phyloP scores from a whole-genome alignment of 2,797 vertebrate genomes.

The Eleutherodactylus coqui region DNA sequence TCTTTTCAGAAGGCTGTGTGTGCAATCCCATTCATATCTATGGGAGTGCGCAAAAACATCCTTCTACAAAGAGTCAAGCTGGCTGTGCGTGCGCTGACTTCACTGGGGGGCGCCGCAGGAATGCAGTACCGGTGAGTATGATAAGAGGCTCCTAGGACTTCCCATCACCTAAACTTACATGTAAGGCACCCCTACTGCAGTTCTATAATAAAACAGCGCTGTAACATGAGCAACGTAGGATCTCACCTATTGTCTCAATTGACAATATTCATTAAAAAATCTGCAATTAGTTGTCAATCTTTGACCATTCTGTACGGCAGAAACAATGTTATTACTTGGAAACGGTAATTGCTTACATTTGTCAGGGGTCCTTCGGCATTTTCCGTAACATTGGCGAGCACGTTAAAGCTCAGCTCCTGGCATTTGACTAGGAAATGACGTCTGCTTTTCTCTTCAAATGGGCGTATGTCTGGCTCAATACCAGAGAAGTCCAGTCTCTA shows the following conservation, averaged over 20 bases:
- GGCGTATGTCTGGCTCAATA: constrained; percentile 93
- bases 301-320: not conserved
- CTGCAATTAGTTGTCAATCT: too few species aligned
- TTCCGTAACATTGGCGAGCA: constrained; percentile 88
- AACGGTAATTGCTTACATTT: constrained; percentile 79
- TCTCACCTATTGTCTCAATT: not conserved
- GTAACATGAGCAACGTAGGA: not conserved
- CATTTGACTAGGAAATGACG: constrained; percentile 89
- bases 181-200: not conserved
- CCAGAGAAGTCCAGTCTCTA: constrained; percentile 96
- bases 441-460: constrained; percentile 93
- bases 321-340: not conserved
- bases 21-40: too few species aligned
- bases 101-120: too few species aligned
- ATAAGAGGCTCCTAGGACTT: too few species aligned
- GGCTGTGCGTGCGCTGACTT: too few species aligned
- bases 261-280: constrained; percentile 40
- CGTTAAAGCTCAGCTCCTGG: constrained; percentile 90
- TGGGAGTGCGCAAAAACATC: too few species aligned
- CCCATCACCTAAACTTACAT: too few species aligned
- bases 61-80: too few species aligned
- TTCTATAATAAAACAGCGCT: not conserved
- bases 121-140: too few species aligned
- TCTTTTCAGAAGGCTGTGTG: too few species aligned
- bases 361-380: constrained; percentile 83